Conservation (phyloP, 1,140 invertebrate genomes). For the Trypoxylus dichotomus region DNA sequence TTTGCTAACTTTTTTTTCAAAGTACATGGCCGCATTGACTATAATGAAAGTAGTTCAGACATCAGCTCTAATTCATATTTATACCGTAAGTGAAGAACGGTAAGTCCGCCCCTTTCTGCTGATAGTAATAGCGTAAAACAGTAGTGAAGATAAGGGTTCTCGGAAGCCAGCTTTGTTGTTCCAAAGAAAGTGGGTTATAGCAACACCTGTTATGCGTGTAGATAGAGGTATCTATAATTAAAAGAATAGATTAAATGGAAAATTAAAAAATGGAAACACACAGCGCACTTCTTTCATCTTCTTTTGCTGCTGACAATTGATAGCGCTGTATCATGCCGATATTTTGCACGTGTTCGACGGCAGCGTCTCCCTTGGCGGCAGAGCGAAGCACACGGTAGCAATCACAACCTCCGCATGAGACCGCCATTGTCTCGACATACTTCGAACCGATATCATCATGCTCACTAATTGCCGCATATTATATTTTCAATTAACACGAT, state of each 20-base stretch:
- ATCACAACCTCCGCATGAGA: conserved; percentile 43
- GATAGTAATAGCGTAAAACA: neutral
- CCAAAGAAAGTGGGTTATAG: neutral
- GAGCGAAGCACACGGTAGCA: conserved; percentile 44
- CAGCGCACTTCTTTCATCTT: neutral
- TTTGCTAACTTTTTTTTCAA: too few species aligned
- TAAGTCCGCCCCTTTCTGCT: too few species aligned
- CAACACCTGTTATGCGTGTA: neutral
- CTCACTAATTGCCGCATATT: conserved; percentile 40
- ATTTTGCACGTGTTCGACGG: conserved; percentile 38
- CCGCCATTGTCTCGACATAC: conserved; percentile 38
- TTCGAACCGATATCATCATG: conserved; percentile 37
- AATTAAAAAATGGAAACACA: conserved; percentile 27
- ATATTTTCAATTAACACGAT: conserved; percentile 44
- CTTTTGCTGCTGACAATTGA: neutral
- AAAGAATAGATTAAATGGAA: conserved; percentile 27
- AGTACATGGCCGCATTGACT: too few species aligned
- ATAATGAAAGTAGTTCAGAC: too few species aligned
- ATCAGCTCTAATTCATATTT: too few species aligned
- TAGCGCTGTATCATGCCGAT: conserved; percentile 35
- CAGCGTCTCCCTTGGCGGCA: conserved; percentile 26
- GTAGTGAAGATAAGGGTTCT: neutral
- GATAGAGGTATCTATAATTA: conserved; percentile 25
- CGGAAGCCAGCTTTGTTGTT: neutral
- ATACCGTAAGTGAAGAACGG: too few species aligned